These are phyloP conservation scores for Lasioglossum albipes DNA, from an alignment of 1,140 invertebrate species.

Conservation along the genomic window DNA sequence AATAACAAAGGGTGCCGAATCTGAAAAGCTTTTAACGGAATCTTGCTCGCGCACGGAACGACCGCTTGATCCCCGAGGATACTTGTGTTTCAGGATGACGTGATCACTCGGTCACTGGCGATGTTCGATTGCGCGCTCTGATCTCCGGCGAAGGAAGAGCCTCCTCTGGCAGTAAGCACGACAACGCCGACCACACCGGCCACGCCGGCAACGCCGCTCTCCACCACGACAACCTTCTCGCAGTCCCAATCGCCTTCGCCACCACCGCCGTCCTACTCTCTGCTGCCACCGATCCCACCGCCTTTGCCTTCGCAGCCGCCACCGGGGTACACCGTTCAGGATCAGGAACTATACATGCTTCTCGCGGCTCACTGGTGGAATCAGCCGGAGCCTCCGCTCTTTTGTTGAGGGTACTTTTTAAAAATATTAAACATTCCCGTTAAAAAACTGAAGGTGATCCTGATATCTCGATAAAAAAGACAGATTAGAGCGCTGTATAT, in stretches of 20 bases:
- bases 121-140: constrained; percentile 90
- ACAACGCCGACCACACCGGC: constrained; percentile 62
- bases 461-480: too few species aligned
- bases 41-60: too few species aligned
- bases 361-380: constrained; percentile 70
- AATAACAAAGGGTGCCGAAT: too few species aligned
- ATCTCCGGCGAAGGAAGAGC: constrained; percentile 79
- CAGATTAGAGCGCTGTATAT: too few species aligned
- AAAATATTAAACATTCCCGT: too few species aligned
- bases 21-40: too few species aligned
- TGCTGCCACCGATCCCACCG: constrained; percentile 65
- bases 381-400: constrained; percentile 65
- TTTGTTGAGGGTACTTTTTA: constrained; percentile 57
- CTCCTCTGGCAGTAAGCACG: constrained; percentile 54
- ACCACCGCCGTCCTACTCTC: constrained; percentile 68
- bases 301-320: constrained; percentile 63
- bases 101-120: constrained; percentile 89
- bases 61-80: background rate
- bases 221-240: constrained; percentile 64
- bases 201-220: constrained; percentile 62
- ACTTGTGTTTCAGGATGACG: constrained; percentile 83
- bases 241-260: constrained; percentile 68
- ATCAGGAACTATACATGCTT: constrained; percentile 66
- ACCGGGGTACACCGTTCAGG: constrained; percentile 64
- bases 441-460: too few species aligned